Evolutionary conservation across 2,888 invertebrate genomes (phyloP).

Genomic region (Ormia ochracea): DNA sequence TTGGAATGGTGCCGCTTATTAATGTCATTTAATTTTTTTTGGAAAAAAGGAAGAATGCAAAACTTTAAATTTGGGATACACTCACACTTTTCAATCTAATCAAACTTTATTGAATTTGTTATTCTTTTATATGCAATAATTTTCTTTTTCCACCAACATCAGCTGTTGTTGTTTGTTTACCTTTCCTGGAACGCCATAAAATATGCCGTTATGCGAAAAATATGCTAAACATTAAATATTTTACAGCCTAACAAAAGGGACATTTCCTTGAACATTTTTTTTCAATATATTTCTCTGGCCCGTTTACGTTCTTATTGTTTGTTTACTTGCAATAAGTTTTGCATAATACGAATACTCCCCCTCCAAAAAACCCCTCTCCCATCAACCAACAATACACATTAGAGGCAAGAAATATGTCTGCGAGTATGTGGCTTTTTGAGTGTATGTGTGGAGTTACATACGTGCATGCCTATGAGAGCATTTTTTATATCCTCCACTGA

Average conservation of each 20-base stretch:
- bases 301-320: conserved; percentile 12
- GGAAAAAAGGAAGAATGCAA: too few species aligned
- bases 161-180: conserved; percentile 57
- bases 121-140: conserved; percentile 3
- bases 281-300: neutral
- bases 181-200: conserved; percentile 45
- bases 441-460: neutral
- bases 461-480: neutral
- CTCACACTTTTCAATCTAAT: neutral
- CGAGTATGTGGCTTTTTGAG: neutral
- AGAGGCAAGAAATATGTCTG: conserved; percentile 23
- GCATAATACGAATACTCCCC: conserved; percentile 53
- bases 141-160: conserved; percentile 34
- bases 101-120: conserved; percentile 25
- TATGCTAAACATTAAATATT: conserved; percentile 50
- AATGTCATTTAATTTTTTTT: too few species aligned
- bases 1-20: too few species aligned
- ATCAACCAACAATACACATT: conserved; percentile 42
- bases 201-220: conserved; percentile 57
- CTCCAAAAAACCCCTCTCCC: too few species aligned
- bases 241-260: conserved; percentile 1
- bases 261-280: conserved; percentile 29
- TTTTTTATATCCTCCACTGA: neutral
- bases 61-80: too few species aligned
- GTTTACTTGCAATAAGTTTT: conserved; percentile 52